Evolutionary conservation across 1,140 invertebrate genomes (phyloP).

Genomic region (Pseudobourletiella spinata): DNA sequence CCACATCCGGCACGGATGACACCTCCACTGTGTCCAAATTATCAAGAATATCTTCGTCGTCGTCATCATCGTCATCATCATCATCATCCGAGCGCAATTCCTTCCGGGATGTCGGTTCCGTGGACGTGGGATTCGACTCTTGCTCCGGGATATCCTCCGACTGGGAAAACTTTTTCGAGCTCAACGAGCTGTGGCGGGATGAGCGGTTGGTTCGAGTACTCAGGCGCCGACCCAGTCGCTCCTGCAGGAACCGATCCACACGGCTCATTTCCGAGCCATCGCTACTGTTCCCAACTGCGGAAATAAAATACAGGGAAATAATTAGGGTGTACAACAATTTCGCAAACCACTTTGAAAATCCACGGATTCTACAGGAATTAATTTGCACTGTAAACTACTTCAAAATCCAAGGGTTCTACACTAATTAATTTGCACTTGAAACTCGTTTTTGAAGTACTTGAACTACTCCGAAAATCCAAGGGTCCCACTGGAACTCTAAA

Average conservation of each 20-base stretch:
- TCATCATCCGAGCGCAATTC: neutral
- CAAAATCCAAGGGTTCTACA: neutral
- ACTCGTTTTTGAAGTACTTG: no score
- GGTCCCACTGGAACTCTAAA: no score
- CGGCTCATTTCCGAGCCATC: neutral
- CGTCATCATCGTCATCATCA: neutral
- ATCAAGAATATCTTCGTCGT: neutral
- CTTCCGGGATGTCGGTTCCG: neutral
- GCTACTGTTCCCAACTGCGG: neutral
- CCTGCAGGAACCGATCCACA: constrained; percentile 3
- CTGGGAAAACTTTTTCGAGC: neutral
- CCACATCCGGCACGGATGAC: neutral
- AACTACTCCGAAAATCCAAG: no score
- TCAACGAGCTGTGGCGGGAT: neutral
- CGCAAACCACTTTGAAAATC: neutral
- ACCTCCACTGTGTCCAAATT: neutral
- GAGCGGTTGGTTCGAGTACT: neutral
- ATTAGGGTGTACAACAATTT: neutral
- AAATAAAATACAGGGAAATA: neutral
- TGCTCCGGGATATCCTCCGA: neutral
- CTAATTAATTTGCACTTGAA: neutral
- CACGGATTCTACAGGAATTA: neutral
- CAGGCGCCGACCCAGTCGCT: neutral
- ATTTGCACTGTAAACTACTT: neutral
- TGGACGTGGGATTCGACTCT: neutral